Percentiles rank a stretch among this genome's conserved stretches.
Conservation (phyloP, 2,113 vertebrate genomes). For the Ibidorhyncha struthersii region DNA sequence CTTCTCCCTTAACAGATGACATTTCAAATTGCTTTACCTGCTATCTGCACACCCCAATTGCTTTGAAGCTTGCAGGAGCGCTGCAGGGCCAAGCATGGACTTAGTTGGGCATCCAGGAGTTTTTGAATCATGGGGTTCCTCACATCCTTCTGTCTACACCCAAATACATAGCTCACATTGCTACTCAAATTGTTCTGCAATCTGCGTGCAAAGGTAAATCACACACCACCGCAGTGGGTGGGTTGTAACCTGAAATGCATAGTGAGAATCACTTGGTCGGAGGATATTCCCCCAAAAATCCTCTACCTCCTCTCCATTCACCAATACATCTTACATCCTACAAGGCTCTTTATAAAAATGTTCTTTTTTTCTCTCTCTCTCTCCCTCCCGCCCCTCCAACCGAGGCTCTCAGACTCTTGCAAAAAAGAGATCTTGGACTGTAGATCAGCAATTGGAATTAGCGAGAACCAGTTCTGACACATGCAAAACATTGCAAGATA, state of each 20-base stretch:
- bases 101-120: neutral
- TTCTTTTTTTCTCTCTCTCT: neutral
- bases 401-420: neutral
- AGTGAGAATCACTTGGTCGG: neutral
- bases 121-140: neutral
- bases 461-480: neutral
- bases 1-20: neutral
- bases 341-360: neutral
- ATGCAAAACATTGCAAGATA: neutral
- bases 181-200: neutral
- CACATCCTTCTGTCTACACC: neutral
- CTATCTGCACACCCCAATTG: neutral
- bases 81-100: neutral
- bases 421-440: neutral
- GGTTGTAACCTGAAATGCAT: neutral
- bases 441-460: neutral
- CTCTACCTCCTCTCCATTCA: neutral
- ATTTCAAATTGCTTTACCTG: neutral
- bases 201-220: neutral
- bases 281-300: neutral
- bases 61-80: neutral
- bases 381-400: neutral
- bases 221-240: neutral
- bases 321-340: neutral
- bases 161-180: neutral